Conservation (phyloP, 2,113 vertebrate genomes). For the Megaceryle maxima region DNA sequence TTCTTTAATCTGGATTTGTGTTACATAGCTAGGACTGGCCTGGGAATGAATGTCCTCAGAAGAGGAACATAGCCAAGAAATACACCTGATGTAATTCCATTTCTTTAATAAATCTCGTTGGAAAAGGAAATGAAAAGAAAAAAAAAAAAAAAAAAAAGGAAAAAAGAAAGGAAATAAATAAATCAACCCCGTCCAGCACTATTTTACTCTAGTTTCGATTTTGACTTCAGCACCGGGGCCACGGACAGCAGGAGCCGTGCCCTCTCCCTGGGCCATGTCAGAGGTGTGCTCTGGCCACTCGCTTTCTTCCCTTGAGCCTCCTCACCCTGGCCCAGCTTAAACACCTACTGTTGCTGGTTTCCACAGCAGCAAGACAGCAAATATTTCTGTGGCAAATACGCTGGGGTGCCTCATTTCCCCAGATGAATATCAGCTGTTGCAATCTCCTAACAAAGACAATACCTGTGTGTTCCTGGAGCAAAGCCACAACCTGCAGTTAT, state of each 20-base stretch:
- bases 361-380: neutral
- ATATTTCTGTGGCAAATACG: neutral
- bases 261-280: fast-evolving
- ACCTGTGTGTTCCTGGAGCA: neutral
- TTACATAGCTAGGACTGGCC: neutral
- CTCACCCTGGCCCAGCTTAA: neutral
- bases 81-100: neutral
- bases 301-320: neutral
- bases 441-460: neutral
- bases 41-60: neutral
- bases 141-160: neutral
- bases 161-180: neutral
- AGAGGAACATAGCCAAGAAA: neutral
- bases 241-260: neutral
- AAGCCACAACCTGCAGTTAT: neutral
- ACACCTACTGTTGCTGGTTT: too few relatives aligned
- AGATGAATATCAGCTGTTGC: neutral
- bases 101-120: neutral
- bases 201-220: neutral
- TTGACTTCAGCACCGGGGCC: neutral
- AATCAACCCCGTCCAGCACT: neutral
- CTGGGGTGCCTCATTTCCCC: neutral
- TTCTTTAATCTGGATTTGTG: neutral
- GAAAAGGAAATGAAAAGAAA: neutral
- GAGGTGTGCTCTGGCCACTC: neutral